phyloP scores from a whole-genome alignment of 2,888 invertebrate genomes.

The Linnaemya vulpina region DNA sequence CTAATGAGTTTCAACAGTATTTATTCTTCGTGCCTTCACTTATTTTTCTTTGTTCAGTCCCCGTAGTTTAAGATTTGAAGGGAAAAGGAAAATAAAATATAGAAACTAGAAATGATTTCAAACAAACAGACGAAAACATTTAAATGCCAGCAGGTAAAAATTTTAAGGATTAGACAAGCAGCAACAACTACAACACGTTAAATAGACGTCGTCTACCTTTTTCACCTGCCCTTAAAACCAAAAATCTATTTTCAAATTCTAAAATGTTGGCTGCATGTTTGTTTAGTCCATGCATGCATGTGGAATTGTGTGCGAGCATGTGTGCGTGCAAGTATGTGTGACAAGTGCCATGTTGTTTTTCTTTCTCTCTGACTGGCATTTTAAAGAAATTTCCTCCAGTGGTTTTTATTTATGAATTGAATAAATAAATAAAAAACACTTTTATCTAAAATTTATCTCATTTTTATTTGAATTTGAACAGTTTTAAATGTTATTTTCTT shows the following conservation, averaged over 20 bases:
- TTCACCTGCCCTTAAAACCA: conserved; percentile 56
- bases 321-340: background rate
- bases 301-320: too few relatives aligned
- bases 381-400: conserved; percentile 4
- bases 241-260: background rate
- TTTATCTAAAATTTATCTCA: conserved; percentile 7
- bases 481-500: background rate
- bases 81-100: background rate
- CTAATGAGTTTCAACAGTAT: conserved; percentile 64
- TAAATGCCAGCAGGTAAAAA: conserved; percentile 44
- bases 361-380: background rate
- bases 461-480: background rate
- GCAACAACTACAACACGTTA: background rate
- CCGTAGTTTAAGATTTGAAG: background rate
- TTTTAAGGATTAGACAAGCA: conserved; percentile 48
- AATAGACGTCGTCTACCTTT: conserved; percentile 25
- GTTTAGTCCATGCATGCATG: too few relatives aligned
- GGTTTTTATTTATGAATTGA: conserved; percentile 34
- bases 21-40: background rate
- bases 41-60: background rate
- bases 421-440: conserved; percentile 25
- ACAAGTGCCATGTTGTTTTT: conserved; percentile 58
- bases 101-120: conserved; percentile 1
- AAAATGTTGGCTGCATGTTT: too few relatives aligned
- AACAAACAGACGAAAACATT: conserved; percentile 24